Evolutionary conservation across 2,888 invertebrate species (phyloP).

Genomic region (Chloroclysta siterata): DNA sequence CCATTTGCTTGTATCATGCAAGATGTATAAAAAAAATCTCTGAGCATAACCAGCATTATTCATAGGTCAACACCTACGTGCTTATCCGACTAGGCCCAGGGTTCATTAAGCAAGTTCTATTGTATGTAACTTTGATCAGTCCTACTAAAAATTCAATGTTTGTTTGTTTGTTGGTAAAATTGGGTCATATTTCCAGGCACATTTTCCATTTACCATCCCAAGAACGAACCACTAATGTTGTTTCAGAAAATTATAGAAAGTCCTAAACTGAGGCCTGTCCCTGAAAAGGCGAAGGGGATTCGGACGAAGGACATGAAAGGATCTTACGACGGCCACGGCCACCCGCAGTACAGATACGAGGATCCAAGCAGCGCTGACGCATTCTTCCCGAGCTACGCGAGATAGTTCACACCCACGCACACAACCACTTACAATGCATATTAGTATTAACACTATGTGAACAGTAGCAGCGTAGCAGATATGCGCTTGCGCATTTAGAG

Average conservation of each 20-base stretch:
- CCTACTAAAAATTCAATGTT: too few species aligned
- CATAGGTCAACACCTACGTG: too few species aligned
- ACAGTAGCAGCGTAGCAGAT: neutral
- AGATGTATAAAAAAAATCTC: too few species aligned
- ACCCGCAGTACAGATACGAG: conserved; percentile 58
- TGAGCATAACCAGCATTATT: too few species aligned
- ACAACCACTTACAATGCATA: conserved; percentile 38
- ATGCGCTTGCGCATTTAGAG: neutral
- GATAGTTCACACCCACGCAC: conserved; percentile 23
- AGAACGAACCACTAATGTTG: conserved; percentile 57
- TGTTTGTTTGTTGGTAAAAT: neutral
- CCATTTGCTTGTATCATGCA: too few species aligned
- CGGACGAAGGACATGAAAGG: conserved; percentile 49
- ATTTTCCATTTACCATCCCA: conserved; percentile 24
- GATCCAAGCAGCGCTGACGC: conserved; percentile 53
- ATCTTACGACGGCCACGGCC: conserved; percentile 51
- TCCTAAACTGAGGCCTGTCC: conserved; percentile 45
- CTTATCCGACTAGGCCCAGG: too few species aligned
- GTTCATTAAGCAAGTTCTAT: too few species aligned
- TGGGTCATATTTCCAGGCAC: neutral
- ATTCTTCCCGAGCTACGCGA: conserved; percentile 65
- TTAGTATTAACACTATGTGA: conserved; percentile 16
- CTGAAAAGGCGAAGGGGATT: conserved; percentile 45
- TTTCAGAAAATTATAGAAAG: conserved; percentile 62
- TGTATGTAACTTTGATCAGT: too few species aligned